Evolutionary conservation across 2,888 invertebrate genomes (phyloP).

Genomic region (Drosophila bunnanda): DNA sequence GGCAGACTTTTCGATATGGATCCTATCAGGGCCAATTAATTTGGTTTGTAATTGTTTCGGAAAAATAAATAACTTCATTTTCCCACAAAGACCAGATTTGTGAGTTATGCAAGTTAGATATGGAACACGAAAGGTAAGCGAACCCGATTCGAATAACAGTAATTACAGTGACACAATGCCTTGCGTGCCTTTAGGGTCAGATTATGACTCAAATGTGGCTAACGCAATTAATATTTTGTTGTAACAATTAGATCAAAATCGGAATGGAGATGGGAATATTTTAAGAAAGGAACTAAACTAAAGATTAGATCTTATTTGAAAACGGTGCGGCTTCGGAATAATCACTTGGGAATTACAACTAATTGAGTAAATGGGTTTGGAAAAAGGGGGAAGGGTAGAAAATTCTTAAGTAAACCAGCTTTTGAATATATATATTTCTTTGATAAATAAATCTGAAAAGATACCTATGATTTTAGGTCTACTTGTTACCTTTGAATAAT

Average conservation of each 20-base stretch:
- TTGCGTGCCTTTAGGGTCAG: slow-evolving; percentile 44
- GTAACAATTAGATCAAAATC: slow-evolving; percentile 17
- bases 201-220: slow-evolving; percentile 6
- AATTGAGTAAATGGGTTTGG: no score
- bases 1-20: slow-evolving; percentile 5
- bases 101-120: slow-evolving; percentile 35
- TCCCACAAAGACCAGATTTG: slow-evolving; percentile 35
- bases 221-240: slow-evolving; percentile 6
- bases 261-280: background rate
- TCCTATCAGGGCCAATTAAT: slow-evolving; percentile 54
- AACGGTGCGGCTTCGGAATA: background rate
- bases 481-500: no score
- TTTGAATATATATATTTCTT: no score
- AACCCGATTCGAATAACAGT: slow-evolving; percentile 39
- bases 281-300: background rate
- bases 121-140: slow-evolving; percentile 42
- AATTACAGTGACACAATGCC: slow-evolving; percentile 48
- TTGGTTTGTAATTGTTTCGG: slow-evolving; percentile 51
- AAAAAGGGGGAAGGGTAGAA: background rate
- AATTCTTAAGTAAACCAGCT: background rate
- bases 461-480: no score
- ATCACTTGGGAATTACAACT: background rate
- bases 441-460: no score
- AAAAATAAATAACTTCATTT: slow-evolving; percentile 44
- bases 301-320: background rate